phyloP scores from a whole-genome alignment of 2,113 vertebrate genomes.

The Peromyscus californicus region DNA sequence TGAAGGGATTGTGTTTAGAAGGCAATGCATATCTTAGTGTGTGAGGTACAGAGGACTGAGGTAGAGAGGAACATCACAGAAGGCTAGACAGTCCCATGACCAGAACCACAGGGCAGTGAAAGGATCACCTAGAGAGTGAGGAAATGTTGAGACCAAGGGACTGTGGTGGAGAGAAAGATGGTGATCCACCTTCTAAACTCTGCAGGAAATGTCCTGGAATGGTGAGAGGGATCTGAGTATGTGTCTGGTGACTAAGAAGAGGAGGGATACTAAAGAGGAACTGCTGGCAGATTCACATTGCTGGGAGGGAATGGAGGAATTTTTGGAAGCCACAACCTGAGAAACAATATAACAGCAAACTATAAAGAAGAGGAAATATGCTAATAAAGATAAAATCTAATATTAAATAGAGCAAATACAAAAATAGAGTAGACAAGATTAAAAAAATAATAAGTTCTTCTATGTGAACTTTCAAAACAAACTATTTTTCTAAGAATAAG shows the following conservation, averaged over 20 bases:
- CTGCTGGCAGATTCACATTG: neutral
- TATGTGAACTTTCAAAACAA: neutral
- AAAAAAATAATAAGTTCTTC: neutral
- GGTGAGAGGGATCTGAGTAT: neutral
- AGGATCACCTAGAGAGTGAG: no score
- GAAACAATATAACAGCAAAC: neutral
- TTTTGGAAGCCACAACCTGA: neutral
- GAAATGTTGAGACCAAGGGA: neutral
- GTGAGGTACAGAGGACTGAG: neutral
- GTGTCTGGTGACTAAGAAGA: neutral
- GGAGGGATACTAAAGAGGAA: neutral
- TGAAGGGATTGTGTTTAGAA: neutral
- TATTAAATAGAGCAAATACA: neutral
- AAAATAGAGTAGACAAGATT: neutral
- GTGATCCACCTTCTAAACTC: neutral
- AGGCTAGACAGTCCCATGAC: neutral
- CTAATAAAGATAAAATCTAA: slow-evolving; percentile 4
- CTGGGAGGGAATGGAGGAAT: neutral
- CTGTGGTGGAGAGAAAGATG: neutral
- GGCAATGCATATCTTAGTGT: neutral
- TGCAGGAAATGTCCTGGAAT: neutral
- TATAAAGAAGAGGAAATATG: slow-evolving; percentile 6
- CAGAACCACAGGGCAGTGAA: neutral
- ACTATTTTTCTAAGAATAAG: neutral
- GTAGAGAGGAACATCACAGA: neutral